A percentile compares a stretch with the other conserved stretches of the same genome.
Evolutionary conservation across 2,797 vertebrate species (phyloP).

Genomic region (Tragopan temminckii): DNA sequence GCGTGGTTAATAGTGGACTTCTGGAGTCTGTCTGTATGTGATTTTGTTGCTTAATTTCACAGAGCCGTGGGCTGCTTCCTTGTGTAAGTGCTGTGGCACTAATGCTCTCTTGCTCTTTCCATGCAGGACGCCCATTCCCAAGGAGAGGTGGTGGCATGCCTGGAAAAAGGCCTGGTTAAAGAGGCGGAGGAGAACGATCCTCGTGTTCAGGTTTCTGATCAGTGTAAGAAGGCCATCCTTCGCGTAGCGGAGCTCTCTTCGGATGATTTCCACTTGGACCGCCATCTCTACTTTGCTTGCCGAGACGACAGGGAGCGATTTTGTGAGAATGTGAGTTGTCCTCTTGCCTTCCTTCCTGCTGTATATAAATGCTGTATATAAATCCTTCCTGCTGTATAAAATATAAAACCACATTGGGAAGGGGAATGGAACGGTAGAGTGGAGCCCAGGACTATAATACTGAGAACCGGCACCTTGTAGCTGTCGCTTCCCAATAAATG

Average conservation of each 20-base stretch:
- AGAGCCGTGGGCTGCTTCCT: background rate
- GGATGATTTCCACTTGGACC: constrained; percentile 95
- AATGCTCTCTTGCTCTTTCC: background rate
- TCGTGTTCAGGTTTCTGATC: constrained; percentile 84
- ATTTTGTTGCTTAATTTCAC: background rate
- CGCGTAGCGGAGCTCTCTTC: constrained; percentile 96
- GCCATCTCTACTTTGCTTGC: constrained; percentile 95
- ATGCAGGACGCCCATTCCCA: constrained; percentile 94
- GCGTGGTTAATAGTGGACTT: background rate
- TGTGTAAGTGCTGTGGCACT: background rate
- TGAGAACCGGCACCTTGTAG: background rate
- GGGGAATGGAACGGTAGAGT: background rate
- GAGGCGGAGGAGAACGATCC: constrained; percentile 88
- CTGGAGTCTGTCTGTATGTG: background rate
- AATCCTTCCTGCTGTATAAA: too few relatives aligned
- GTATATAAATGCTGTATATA: too few relatives aligned
- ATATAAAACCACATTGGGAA: background rate
- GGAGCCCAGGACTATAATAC: background rate
- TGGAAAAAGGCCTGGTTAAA: constrained; percentile 93
- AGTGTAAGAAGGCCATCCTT: constrained; percentile 95
- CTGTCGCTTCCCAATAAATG: background rate
- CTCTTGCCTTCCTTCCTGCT: background rate
- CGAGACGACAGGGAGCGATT: constrained; percentile 95
- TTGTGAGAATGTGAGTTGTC: constrained; percentile 91
- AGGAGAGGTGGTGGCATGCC: constrained; percentile 94